phyloP scores from a whole-genome alignment of 1,140 invertebrate genomes.

The Zaprionus ornatus region DNA sequence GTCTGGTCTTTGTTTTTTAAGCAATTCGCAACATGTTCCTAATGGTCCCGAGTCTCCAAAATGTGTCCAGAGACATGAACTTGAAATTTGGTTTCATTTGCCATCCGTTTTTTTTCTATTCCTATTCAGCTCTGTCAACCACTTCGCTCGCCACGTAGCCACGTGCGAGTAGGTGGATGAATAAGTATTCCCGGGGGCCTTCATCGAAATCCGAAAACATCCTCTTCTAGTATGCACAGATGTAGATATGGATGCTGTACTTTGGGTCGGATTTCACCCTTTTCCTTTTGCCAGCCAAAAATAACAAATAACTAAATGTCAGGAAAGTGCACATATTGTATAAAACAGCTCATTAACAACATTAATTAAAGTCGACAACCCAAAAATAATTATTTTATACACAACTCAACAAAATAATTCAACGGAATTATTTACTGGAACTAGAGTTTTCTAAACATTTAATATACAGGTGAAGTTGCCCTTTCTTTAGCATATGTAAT shows the following conservation, averaged over 20 bases:
- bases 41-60: conserved; percentile 10
- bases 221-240: conserved; percentile 4
- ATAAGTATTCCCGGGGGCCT: conserved; percentile 49
- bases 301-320: conserved; percentile 50
- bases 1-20: neutral
- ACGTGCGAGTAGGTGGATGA: conserved; percentile 48
- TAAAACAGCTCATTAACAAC: conserved; percentile 66
- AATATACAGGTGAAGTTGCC: too few relatives aligned
- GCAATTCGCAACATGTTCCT: conserved; percentile 13
- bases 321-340: conserved; percentile 75
- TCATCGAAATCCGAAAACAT: conserved; percentile 55
- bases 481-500: too few relatives aligned
- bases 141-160: conserved; percentile 1
- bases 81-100: conserved; percentile 33
- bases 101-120: conserved; percentile 9
- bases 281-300: conserved; percentile 39
- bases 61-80: conserved; percentile 19
- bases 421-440: neutral
- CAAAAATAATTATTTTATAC: conserved; percentile 31
- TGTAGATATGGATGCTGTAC: conserved; percentile 57
- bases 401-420: neutral
- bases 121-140: conserved; percentile 34
- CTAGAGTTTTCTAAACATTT: neutral
- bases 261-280: conserved; percentile 66
- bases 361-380: conserved; percentile 52